These are phyloP conservation scores for Anaspis maculata DNA, from an alignment of 2,888 invertebrate genomes.

Conservation along the genomic window DNA sequence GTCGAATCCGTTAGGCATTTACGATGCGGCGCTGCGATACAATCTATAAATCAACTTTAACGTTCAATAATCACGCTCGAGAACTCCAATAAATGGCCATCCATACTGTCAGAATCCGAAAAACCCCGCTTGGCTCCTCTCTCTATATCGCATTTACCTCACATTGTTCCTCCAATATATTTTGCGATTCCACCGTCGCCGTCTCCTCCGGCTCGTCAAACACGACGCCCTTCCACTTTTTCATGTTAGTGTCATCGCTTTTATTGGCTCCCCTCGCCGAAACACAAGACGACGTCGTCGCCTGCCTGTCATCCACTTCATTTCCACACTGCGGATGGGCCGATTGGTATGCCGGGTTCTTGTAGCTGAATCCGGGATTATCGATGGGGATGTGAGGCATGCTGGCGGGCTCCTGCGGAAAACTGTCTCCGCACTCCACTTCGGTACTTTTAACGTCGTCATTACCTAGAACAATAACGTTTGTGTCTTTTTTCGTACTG, in stretches of 20 bases:
- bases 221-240: constrained; percentile 72
- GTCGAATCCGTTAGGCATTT: too few relatives aligned
- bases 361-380: constrained; percentile 54
- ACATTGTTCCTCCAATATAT: too few relatives aligned
- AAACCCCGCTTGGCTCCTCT: too few relatives aligned
- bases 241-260: constrained; percentile 47
- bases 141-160: too few relatives aligned
- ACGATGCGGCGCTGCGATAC: too few relatives aligned
- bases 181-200: constrained; percentile 17
- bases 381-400: constrained; percentile 48
- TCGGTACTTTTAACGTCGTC: constrained; percentile 41
- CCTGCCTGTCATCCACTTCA: constrained; percentile 18
- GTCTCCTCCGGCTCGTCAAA: constrained; percentile 47
- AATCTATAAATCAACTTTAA: too few relatives aligned
- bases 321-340: constrained; percentile 52
- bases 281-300: background rate
- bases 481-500: too few relatives aligned
- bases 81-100: too few relatives aligned
- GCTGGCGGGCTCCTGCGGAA: constrained; percentile 47
- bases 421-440: constrained; percentile 37
- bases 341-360: constrained; percentile 68
- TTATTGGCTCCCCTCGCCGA: constrained; percentile 6
- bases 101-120: too few relatives aligned
- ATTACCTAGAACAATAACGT: too few relatives aligned
- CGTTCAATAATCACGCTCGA: too few relatives aligned